A percentile compares a stretch with the other conserved stretches of the same genome.
Conservation (phyloP, 2,797 vertebrate species). For the Halcyon leucocephala region DNA sequence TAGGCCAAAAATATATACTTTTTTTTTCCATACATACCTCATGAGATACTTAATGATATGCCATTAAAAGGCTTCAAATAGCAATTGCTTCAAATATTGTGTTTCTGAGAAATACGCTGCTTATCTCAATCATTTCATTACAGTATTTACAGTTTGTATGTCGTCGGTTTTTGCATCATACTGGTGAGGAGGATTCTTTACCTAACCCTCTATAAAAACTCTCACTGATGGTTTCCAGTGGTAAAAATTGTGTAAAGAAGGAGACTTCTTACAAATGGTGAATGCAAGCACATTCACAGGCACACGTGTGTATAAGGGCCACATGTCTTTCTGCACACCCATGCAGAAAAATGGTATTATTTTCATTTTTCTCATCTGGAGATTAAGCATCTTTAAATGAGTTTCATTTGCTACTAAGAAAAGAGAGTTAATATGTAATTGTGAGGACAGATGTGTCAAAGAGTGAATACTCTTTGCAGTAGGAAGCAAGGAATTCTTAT, state of each 20-base stretch:
- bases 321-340: accelerated
- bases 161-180: neutral
- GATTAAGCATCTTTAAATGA: neutral
- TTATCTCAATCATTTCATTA: neutral
- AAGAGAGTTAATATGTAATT: neutral
- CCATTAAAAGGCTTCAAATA: neutral
- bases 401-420: neutral
- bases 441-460: neutral
- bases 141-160: neutral
- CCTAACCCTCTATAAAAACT: neutral
- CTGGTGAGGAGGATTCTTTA: neutral
- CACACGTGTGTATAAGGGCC: neutral
- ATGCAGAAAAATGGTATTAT: neutral
- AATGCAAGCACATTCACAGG: accelerated
- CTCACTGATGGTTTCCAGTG: neutral
- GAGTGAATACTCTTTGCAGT: neutral
- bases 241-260: neutral
- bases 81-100: neutral
- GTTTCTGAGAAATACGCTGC: neutral
- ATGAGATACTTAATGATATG: neutral
- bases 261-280: neutral
- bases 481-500: neutral
- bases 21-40: neutral
- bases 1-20: neutral
- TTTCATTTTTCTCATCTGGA: neutral